phyloP scores from a whole-genome alignment of 2,888 invertebrate genomes.

The Lacanobia oleracea region DNA sequence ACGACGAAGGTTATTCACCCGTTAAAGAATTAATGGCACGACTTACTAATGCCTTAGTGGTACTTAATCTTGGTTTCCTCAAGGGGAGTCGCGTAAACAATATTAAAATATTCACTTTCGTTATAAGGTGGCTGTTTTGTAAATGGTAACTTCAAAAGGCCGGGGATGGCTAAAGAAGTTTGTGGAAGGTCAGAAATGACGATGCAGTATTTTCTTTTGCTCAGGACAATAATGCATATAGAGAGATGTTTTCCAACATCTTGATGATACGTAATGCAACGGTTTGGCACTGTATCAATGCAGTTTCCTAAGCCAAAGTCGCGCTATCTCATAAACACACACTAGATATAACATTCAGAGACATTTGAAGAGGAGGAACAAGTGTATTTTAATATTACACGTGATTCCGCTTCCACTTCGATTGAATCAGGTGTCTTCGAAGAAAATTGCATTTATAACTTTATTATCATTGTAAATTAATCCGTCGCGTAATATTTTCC shows the following conservation, averaged over 20 bases:
- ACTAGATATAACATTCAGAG: slow-evolving; percentile 20
- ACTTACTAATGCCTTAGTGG: slow-evolving; percentile 79
- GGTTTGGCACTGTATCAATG: slow-evolving; percentile 60
- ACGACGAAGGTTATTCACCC: slow-evolving; percentile 84
- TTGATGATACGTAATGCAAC: slow-evolving; percentile 41
- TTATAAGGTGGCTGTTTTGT: slow-evolving; percentile 54
- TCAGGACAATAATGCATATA: slow-evolving; percentile 20
- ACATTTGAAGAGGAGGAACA: slow-evolving; percentile 32
- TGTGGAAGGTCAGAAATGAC: slow-evolving; percentile 8
- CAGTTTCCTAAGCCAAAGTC: slow-evolving; percentile 50
- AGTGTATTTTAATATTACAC: slow-evolving; percentile 45
- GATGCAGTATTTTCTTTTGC: slow-evolving; percentile 21
- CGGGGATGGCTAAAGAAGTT: slow-evolving; percentile 2
- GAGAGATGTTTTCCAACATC: slow-evolving; percentile 29
- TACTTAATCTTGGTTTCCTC: slow-evolving; percentile 80
- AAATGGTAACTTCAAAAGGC: slow-evolving; percentile 26
- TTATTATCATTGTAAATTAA: slow-evolving; percentile 56
- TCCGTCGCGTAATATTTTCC: slow-evolving; percentile 49
- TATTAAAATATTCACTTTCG: slow-evolving; percentile 67
- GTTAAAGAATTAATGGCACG: slow-evolving; percentile 84
- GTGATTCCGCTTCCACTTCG: slow-evolving; percentile 46
- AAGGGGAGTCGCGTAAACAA: slow-evolving; percentile 74
- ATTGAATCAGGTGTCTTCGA: slow-evolving; percentile 47
- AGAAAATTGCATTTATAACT: slow-evolving; percentile 52
- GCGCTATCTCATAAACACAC: slow-evolving; percentile 35